Conservation (phyloP, 1,140 invertebrate species). For the Mya arenaria region DNA sequence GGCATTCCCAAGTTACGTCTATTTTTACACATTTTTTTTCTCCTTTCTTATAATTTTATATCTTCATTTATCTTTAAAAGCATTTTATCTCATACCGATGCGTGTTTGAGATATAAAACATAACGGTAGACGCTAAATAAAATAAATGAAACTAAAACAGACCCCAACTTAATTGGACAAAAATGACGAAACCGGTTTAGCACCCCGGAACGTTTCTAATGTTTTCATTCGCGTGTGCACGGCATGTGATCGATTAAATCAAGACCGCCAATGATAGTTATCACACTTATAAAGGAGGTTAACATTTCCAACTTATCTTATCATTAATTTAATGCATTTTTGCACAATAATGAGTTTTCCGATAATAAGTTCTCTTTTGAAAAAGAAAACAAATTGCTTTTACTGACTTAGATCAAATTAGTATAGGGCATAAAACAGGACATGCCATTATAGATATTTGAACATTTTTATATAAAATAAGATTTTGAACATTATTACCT, state of each 20-base stretch:
- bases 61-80: conserved; percentile 38
- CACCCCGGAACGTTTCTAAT: conserved; percentile 20
- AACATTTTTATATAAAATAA: no score
- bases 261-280: conserved; percentile 4
- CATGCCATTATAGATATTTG: no score
- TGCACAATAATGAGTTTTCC: conserved; percentile 13
- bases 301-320: conserved; percentile 43
- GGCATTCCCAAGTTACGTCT: conserved; percentile 19
- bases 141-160: conserved; percentile 33
- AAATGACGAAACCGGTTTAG: conserved; percentile 11
- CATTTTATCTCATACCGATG: conserved; percentile 41
- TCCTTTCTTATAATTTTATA: conserved; percentile 21
- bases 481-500: no score
- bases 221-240: conserved; percentile 6
- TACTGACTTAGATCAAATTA: no score
- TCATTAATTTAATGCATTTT: conserved; percentile 37
- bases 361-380: no score
- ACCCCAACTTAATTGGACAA: conserved; percentile 23
- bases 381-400: no score
- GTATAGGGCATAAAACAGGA: no score
- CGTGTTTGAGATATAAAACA: conserved; percentile 46
- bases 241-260: conserved; percentile 36
- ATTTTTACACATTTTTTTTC: conserved; percentile 35
- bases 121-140: conserved; percentile 18
- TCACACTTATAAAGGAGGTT: conserved; percentile 21